Evolutionary conservation across 2,888 invertebrate species (phyloP).

Genomic region (Margaritifera margaritifera): DNA sequence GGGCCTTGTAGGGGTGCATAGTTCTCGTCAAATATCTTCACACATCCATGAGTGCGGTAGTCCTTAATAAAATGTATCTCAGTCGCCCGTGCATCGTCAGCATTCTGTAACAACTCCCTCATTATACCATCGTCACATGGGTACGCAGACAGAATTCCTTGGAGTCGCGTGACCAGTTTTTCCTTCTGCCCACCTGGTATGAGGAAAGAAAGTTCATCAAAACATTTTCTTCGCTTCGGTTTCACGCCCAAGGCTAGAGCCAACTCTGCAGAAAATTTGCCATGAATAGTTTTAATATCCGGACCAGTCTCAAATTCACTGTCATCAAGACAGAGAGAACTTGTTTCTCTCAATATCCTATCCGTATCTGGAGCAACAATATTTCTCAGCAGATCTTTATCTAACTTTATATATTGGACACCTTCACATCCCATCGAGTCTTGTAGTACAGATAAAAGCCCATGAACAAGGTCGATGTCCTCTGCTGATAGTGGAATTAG

Average conservation of each 20-base stretch:
- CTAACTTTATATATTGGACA: conserved; percentile 9
- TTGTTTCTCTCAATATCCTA: conserved; percentile 38
- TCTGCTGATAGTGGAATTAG: conserved; percentile 3
- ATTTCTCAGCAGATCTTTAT: conserved; percentile 18
- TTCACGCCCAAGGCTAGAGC: conserved; percentile 53
- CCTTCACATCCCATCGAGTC: conserved; percentile 1
- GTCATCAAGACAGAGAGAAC: conserved; percentile 53
- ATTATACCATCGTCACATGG: too few relatives aligned
- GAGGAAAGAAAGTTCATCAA: conserved; percentile 13
- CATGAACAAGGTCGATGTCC: conserved; percentile 15
- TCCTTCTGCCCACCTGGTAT: conserved; percentile 67
- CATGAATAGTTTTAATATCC: too few relatives aligned
- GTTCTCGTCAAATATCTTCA: conserved; percentile 43
- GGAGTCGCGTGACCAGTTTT: conserved; percentile 59
- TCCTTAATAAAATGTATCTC: too few relatives aligned
- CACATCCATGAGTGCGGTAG: conserved; percentile 34
- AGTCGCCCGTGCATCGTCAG: too few relatives aligned
- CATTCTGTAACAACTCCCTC: too few relatives aligned
- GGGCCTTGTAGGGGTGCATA: too few relatives aligned
- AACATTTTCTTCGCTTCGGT: conserved; percentile 24
- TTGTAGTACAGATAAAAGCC: conserved; percentile 17
- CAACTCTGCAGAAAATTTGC: conserved; percentile 50
- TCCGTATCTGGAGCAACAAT: conserved; percentile 48
- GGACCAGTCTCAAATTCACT: too few relatives aligned
- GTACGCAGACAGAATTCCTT: conserved; percentile 60